Percentiles rank a stretch among this genome's conserved stretches.
Evolutionary conservation across 2,797 vertebrate genomes (phyloP).

Genomic region (Acanthurus leucopareius): DNA sequence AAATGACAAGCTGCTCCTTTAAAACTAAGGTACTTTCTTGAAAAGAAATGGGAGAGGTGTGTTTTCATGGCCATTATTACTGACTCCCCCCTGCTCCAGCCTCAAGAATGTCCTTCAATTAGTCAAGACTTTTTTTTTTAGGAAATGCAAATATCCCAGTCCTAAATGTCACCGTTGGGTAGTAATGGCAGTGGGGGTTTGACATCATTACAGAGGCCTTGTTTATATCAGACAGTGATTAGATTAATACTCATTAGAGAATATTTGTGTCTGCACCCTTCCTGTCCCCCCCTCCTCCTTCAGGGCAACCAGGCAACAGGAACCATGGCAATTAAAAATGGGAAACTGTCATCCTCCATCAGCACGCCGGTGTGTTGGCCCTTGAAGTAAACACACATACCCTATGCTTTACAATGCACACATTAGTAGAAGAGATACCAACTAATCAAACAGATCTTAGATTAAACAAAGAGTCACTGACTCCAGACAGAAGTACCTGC

Average conservation of each 20-base stretch:
- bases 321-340: conserved; percentile 87
- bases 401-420: conserved; percentile 31
- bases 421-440: conserved; percentile 34
- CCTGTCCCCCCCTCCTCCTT: conserved; percentile 77
- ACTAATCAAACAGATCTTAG: conserved; percentile 53
- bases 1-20: conserved; percentile 45
- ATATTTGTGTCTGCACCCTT: conserved; percentile 88
- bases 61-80: conserved; percentile 54
- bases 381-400: conserved; percentile 51
- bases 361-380: conserved; percentile 52
- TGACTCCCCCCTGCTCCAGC: background rate
- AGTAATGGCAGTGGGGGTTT: conserved; percentile 69
- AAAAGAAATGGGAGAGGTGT: conserved; percentile 43
- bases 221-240: conserved; percentile 90
- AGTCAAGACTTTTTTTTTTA: conserved; percentile 63
- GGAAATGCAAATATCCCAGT: conserved; percentile 86
- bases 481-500: conserved; percentile 14
- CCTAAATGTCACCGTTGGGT: conserved; percentile 81
- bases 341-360: conserved; percentile 84
- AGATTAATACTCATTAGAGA: conserved; percentile 93
- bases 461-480: conserved; percentile 31
- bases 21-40: conserved; percentile 44
- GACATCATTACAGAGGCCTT: conserved; percentile 82
- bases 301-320: conserved; percentile 79
- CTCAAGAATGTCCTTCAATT: conserved; percentile 69